Percentiles rank a stretch among this genome's conserved stretches.
Conservation (phyloP, 2,888 invertebrate species). For the Aspidiotus rigidus region DNA sequence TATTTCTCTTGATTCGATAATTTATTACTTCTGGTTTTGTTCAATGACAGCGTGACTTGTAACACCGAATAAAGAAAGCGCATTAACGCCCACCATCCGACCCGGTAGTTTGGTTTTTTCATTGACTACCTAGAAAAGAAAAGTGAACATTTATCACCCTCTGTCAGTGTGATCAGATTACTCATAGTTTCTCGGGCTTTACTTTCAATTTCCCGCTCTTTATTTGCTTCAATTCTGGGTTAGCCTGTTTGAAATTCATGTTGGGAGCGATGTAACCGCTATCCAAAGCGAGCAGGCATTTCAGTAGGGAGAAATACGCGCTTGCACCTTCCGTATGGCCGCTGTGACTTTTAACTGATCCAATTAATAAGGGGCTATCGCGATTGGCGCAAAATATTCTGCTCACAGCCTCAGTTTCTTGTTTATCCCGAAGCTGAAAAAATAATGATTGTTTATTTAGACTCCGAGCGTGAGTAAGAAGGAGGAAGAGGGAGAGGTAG, state of each 20-base stretch:
- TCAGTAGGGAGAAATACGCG: conserved; percentile 46
- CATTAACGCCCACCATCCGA: conserved; percentile 46
- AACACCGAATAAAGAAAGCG: conserved; percentile 33
- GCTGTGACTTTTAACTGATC: conserved; percentile 54
- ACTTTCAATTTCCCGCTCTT: conserved; percentile 39
- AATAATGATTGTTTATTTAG: neutral
- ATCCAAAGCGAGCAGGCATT: conserved; percentile 41
- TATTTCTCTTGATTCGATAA: neutral
- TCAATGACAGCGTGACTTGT: conserved; percentile 35
- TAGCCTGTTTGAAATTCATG: conserved; percentile 39
- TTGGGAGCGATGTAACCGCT: conserved; percentile 40
- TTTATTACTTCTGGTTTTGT: conserved; percentile 32
- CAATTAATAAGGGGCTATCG: conserved; percentile 47
- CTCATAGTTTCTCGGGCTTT: neutral
- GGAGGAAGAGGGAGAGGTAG: too few relatives aligned
- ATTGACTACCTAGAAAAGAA: conserved; percentile 38
- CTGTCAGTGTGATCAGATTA: neutral
- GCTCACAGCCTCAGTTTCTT: conserved; percentile 37
- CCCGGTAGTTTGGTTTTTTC: conserved; percentile 43
- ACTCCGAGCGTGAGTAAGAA: neutral
- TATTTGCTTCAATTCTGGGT: conserved; percentile 38
- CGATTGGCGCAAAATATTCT: conserved; percentile 36
- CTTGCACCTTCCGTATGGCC: conserved; percentile 51
- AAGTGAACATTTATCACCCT: neutral
- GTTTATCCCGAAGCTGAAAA: conserved; percentile 37